phyloP scores from a whole-genome alignment of 2,888 invertebrate genomes.

The Hesperia comma region DNA sequence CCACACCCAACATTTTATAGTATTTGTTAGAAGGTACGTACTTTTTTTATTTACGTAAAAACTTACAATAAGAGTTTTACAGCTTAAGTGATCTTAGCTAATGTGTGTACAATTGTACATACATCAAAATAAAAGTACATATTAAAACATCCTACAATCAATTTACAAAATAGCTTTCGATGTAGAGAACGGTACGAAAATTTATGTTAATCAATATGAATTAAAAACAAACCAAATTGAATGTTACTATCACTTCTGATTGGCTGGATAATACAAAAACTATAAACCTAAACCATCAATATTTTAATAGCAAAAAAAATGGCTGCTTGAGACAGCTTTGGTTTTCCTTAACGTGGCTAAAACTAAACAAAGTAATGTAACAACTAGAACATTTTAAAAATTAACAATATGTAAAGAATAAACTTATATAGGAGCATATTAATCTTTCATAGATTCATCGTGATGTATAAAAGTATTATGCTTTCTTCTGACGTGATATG shows the following conservation, averaged over 20 bases:
- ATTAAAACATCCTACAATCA: too few relatives aligned
- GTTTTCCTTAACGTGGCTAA: neutral
- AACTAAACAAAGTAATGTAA: neutral
- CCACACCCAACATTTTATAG: too few relatives aligned
- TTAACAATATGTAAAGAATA: neutral
- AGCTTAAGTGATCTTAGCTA: too few relatives aligned
- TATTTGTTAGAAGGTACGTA: too few relatives aligned
- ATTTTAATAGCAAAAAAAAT: slow-evolving; percentile 14
- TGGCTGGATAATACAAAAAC: slow-evolving; percentile 12
- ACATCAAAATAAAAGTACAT: too few relatives aligned
- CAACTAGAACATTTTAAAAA: neutral
- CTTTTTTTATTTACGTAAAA: too few relatives aligned
- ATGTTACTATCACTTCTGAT: neutral
- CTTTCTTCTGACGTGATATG: neutral
- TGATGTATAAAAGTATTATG: slow-evolving; percentile 4
- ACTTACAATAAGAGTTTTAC: too few relatives aligned
- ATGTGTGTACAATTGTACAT: too few relatives aligned
- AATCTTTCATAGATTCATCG: neutral
- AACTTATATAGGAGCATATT: slow-evolving; percentile 1
- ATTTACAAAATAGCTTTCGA: too few relatives aligned
- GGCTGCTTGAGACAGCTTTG: slow-evolving; percentile 24
- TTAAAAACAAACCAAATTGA: neutral
- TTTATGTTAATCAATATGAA: neutral
- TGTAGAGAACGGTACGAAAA: too few relatives aligned
- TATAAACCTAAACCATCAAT: slow-evolving; percentile 21